A percentile compares a stretch with the other conserved stretches of the same genome.
Evolutionary conservation across 2,888 invertebrate genomes (phyloP).

Genomic region (Lasioglossum malachurum): DNA sequence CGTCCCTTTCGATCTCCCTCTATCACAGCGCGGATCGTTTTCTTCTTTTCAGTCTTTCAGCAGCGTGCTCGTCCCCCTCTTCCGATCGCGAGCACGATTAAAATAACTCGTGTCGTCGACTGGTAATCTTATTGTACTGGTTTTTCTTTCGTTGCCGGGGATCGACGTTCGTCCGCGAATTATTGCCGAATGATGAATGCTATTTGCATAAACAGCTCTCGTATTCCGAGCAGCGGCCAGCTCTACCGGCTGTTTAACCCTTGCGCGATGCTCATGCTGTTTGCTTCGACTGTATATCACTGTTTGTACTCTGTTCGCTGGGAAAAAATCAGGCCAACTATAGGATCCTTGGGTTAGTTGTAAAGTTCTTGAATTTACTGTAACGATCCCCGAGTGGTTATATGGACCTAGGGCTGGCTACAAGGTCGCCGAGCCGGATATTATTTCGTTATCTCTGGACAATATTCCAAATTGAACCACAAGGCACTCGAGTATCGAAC

Average conservation of each 20-base stretch:
- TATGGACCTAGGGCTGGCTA: background rate
- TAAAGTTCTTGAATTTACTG: background rate
- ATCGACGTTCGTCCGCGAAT: constrained; percentile 31
- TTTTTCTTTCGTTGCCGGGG: constrained; percentile 33
- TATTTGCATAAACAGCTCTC: constrained; percentile 36
- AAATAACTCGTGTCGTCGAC: constrained; percentile 45
- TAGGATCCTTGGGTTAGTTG: background rate
- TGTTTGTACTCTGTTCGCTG: background rate
- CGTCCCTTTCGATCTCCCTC: background rate
- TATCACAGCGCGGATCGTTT: background rate
- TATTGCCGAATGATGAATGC: constrained; percentile 42
- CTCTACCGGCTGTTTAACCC: background rate
- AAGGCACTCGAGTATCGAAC: background rate
- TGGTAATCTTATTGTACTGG: constrained; percentile 44
- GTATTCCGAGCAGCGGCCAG: background rate
- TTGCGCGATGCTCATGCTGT: background rate
- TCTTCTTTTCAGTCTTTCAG: constrained; percentile 11
- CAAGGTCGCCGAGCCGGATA: background rate
- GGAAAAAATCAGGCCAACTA: background rate
- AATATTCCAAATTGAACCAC: background rate
- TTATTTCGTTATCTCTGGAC: background rate
- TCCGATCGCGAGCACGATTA: constrained; percentile 53
- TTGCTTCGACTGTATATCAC: background rate
- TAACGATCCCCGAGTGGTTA: background rate
- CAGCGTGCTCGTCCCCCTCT: background rate